Conservation (phyloP, 2,888 invertebrate genomes). For the Pachliopta kotzebuea region DNA sequence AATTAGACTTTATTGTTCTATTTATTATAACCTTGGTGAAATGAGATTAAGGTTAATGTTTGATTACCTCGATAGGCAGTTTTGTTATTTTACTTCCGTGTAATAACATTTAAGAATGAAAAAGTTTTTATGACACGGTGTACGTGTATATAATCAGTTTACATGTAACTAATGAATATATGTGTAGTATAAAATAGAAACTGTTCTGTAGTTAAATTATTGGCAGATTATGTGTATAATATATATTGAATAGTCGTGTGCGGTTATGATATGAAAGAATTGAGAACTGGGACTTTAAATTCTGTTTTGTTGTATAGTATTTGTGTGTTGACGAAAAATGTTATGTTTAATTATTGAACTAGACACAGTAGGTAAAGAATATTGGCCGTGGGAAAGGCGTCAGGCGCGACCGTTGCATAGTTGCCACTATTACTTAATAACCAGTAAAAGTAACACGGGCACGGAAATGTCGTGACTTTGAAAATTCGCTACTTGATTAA, state of each 20-base stretch:
- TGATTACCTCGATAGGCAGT: conserved; percentile 8
- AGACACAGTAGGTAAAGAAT: conserved; percentile 55
- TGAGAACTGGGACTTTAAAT: conserved; percentile 17
- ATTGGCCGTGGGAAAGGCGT: conserved; percentile 60
- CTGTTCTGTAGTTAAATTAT: no score
- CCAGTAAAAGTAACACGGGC: background rate
- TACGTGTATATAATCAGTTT: background rate
- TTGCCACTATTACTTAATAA: conserved; percentile 9
- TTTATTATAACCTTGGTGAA: conserved; percentile 11
- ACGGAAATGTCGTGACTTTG: background rate
- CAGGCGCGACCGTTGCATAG: conserved; percentile 40
- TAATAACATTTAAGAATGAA: conserved; percentile 10
- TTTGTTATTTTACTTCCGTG: conserved; percentile 14
- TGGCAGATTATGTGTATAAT: no score
- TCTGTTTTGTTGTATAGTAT: conserved; percentile 30
- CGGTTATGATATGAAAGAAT: conserved; percentile 1
- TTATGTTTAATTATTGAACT: conserved; percentile 57
- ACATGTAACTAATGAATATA: background rate
- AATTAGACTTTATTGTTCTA: conserved; percentile 20
- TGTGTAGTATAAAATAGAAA: no score
- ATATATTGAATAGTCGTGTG: conserved; percentile 11
- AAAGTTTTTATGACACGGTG: background rate
- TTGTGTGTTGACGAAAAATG: conserved; percentile 37
- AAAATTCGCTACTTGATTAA: background rate
- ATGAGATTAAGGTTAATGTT: conserved; percentile 16